Evolutionary conservation across 2,888 invertebrate genomes (phyloP).

Genomic region (Eristalis intricaria): DNA sequence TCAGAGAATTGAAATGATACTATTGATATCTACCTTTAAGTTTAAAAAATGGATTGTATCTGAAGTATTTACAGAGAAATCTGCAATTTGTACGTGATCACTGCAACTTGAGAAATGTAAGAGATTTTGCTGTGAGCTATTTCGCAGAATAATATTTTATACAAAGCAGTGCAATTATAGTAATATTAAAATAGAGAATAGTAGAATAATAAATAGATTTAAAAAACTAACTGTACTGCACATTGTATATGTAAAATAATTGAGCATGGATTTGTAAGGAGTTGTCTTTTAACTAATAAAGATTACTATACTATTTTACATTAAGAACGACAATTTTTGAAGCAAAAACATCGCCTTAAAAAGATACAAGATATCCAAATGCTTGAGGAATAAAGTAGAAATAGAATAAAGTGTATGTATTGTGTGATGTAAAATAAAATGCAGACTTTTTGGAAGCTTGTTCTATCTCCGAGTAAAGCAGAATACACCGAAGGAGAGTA

Average conservation of each 20-base stretch:
- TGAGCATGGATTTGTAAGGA: too few relatives aligned
- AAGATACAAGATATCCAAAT: too few relatives aligned
- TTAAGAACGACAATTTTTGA: too few relatives aligned
- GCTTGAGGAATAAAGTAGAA: too few relatives aligned
- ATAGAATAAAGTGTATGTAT: too few relatives aligned
- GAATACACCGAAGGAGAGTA: too few relatives aligned
- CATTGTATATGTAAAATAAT: not conserved
- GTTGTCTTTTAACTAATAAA: too few relatives aligned
- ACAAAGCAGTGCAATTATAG: constrained; percentile 1
- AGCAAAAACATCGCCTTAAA: too few relatives aligned
- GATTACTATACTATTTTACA: too few relatives aligned
- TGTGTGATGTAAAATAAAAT: too few relatives aligned
- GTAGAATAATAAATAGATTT: not conserved
- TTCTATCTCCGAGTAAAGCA: too few relatives aligned
- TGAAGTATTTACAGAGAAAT: not conserved
- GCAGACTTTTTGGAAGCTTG: too few relatives aligned
- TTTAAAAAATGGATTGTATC: not conserved
- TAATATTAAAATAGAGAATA: not conserved
- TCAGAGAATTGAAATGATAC: constrained; percentile 7
- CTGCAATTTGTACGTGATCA: not conserved
- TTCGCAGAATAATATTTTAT: constrained; percentile 1
- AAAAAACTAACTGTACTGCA: not conserved
- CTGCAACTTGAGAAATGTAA: constrained; percentile 9
- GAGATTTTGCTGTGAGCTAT: not conserved
- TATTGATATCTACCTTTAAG: not conserved